A percentile compares a stretch with the other conserved stretches of the same genome.
phyloP scores from a whole-genome alignment of 2,113 vertebrate species.

The western clawed frog (Xenopus tropicalis) region DNA sequence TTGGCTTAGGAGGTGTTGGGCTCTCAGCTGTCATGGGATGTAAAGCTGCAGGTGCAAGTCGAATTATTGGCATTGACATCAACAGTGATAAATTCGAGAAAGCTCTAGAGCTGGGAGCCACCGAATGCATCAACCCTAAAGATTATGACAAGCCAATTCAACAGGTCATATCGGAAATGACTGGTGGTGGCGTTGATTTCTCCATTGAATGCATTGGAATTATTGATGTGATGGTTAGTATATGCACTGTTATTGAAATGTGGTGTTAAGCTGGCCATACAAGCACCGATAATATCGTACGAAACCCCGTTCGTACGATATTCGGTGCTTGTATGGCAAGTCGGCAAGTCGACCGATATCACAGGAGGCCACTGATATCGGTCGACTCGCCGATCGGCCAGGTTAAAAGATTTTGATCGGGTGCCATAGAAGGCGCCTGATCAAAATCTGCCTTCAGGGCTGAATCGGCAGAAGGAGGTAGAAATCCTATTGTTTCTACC shows the following conservation, averaged over 20 bases:
- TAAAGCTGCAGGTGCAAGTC: slow-evolving; percentile 34
- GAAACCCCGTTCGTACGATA: too few species aligned
- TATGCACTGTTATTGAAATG: not conserved
- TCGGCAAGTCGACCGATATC: too few species aligned
- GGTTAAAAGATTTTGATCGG: too few species aligned
- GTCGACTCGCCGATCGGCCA: too few species aligned
- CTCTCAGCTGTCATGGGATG: slow-evolving; percentile 43
- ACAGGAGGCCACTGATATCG: too few species aligned
- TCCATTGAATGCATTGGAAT: slow-evolving; percentile 49
- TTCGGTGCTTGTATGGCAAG: too few species aligned
- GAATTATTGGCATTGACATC: slow-evolving; percentile 43
- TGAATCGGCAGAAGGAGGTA: too few species aligned
- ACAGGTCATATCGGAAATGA: slow-evolving; percentile 47
- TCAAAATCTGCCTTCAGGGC: too few species aligned
- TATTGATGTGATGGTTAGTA: slow-evolving; percentile 35
- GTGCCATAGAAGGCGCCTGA: too few species aligned
- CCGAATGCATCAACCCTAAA: slow-evolving; percentile 43
- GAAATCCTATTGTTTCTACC: too few species aligned
- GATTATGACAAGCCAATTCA: slow-evolving; percentile 46
- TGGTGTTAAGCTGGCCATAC: too few species aligned
- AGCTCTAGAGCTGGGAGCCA: slow-evolving; percentile 37
- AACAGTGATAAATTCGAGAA: slow-evolving; percentile 46
- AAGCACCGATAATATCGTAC: too few species aligned
- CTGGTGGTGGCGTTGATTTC: slow-evolving; percentile 39
- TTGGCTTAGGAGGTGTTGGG: slow-evolving; percentile 43